Percentiles rank a stretch among this genome's conserved stretches.
These are phyloP conservation scores for Phoronis australis DNA, from an alignment of 2,888 invertebrate genomes.

Conservation along the genomic window DNA sequence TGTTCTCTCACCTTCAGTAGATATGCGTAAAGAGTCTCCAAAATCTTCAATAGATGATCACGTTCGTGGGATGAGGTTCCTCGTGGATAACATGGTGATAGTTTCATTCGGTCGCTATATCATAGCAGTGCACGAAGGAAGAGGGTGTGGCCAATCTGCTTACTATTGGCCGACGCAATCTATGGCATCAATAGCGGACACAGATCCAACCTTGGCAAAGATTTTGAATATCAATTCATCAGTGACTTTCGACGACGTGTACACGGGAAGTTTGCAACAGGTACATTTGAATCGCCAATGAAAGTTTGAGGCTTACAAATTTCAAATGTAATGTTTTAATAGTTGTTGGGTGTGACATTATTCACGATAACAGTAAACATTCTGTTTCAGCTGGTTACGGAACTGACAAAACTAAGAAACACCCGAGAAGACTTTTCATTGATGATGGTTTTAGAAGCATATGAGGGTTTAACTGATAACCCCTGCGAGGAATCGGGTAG, in stretches of 20 bases:
- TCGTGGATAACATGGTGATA: conserved; percentile 14
- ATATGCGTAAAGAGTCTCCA: conserved; percentile 10
- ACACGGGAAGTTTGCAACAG: conserved; percentile 28
- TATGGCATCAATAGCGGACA: conserved; percentile 11
- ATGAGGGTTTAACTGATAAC: conserved; percentile 26
- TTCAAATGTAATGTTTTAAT: no score
- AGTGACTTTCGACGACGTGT: conserved; percentile 26
- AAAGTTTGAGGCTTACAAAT: no score
- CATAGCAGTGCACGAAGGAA: conserved; percentile 33
- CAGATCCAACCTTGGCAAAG: conserved; percentile 19
- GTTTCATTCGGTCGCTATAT: no score
- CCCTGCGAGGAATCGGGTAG: no score
- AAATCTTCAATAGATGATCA: conserved; percentile 21
- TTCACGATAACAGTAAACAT: no score
- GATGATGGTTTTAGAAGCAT: no score
- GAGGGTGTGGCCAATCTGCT: conserved; percentile 25
- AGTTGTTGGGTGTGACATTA: no score
- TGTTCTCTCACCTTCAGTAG: conserved; percentile 16
- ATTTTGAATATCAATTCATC: conserved; percentile 18
- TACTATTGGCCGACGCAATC: conserved; percentile 30
- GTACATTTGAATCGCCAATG: conserved; percentile 10
- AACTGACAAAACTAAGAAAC: no score
- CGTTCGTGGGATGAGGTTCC: conserved; percentile 18
- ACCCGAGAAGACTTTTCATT: no score
- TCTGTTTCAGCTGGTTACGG: no score